A percentile compares a stretch with the other conserved stretches of the same genome.
Conservation (phyloP, 2,113 vertebrate genomes). For the Emydocephalus ijimae region DNA sequence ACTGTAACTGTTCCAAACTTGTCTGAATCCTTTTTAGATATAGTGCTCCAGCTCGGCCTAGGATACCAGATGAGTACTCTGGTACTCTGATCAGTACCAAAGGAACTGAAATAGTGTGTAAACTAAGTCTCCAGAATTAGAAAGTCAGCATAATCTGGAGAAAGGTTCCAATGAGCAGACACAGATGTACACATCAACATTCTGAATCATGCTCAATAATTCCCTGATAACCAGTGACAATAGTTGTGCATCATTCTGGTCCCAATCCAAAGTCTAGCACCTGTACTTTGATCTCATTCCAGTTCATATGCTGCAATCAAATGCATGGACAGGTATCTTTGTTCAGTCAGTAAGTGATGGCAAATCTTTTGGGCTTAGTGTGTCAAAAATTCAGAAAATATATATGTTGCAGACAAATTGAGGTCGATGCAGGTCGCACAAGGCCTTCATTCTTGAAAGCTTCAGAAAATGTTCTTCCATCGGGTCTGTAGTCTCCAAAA, state of each 20-base stretch:
- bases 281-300: not conserved
- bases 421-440: not conserved
- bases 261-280: not conserved
- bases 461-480: not conserved
- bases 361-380: not conserved
- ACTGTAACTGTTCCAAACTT: not conserved
- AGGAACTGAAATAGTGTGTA: not conserved
- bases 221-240: not conserved
- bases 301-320: not conserved
- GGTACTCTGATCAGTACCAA: not conserved
- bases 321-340: not conserved
- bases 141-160: not conserved
- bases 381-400: not conserved
- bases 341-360: not conserved
- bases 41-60: not conserved
- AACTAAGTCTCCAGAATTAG: not conserved
- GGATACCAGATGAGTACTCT: not conserved
- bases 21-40: not conserved
- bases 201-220: not conserved
- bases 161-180: not conserved
- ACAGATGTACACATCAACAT: not conserved
- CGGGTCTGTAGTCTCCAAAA: not conserved
- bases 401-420: no score
- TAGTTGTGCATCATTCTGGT: not conserved
- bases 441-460: not conserved